Evolutionary conservation across 1,140 invertebrate species (phyloP).

Genomic region (Drosophila nigrodunni): DNA sequence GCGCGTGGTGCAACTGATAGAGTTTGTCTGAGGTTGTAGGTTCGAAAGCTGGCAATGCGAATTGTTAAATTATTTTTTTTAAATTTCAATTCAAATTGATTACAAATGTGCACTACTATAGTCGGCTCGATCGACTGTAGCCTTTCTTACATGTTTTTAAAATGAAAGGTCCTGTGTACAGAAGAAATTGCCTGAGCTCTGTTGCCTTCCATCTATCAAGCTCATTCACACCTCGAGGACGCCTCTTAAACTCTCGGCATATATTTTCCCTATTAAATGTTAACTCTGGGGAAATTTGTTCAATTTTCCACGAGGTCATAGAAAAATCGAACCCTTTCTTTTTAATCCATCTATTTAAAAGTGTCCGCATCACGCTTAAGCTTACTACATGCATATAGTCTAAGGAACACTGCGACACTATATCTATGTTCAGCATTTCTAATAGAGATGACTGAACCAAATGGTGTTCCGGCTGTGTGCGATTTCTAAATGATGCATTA

Average conservation of each 20-base stretch:
- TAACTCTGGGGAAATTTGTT: slow-evolving; percentile 36
- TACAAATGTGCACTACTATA: too few species aligned
- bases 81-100: too few species aligned
- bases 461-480: slow-evolving; percentile 40
- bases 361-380: slow-evolving; percentile 41
- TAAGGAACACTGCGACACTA: slow-evolving; percentile 28
- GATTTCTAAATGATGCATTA: slow-evolving; percentile 4
- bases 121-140: too few species aligned
- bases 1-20: too few species aligned
- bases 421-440: slow-evolving; percentile 43
- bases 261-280: slow-evolving; percentile 16
- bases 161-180: slow-evolving; percentile 45
- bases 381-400: slow-evolving; percentile 52
- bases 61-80: too few species aligned
- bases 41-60: too few species aligned
- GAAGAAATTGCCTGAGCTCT: slow-evolving; percentile 49
- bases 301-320: slow-evolving; percentile 38
- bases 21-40: too few species aligned
- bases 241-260: too few species aligned
- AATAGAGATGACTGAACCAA: slow-evolving; percentile 20
- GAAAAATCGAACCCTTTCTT: slow-evolving; percentile 33
- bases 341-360: slow-evolving; percentile 43
- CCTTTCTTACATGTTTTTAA: too few species aligned
- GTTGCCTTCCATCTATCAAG: slow-evolving; percentile 53
- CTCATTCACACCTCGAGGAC: slow-evolving; percentile 42